Conservation (phyloP, 2,797 vertebrate genomes). For the Pipistrellus kuhlii region DNA sequence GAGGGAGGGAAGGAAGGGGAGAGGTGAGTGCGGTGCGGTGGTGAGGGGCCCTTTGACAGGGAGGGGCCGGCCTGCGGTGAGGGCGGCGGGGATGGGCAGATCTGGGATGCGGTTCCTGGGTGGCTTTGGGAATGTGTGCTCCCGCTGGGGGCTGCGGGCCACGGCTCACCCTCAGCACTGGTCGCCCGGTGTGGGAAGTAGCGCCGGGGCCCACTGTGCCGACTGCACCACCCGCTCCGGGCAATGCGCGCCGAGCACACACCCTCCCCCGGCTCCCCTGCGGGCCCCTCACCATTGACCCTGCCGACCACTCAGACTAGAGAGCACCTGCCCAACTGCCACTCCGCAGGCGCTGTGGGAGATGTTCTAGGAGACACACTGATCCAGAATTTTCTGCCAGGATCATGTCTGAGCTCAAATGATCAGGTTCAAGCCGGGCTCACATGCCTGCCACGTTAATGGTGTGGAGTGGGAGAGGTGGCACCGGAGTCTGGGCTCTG, state of each 20-base stretch:
- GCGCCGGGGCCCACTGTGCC: not conserved
- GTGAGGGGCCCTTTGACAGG: not conserved
- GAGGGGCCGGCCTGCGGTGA: not conserved
- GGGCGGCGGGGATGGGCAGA: not conserved
- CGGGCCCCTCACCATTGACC: not conserved
- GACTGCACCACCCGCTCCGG: too few relatives aligned
- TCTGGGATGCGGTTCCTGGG: not conserved
- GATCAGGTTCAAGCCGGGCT: constrained; percentile 8
- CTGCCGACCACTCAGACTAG: not conserved
- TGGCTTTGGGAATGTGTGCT: not conserved
- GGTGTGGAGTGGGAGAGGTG: not conserved
- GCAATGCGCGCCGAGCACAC: not conserved
- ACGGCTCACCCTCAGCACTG: not conserved
- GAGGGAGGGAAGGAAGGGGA: not conserved
- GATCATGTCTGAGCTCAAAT: not conserved
- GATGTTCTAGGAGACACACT: not conserved
- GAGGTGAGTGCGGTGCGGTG: not conserved
- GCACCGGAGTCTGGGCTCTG: not conserved
- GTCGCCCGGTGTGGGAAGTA: not conserved
- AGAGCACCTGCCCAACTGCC: not conserved
- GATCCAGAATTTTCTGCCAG: not conserved
- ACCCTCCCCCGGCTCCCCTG: not conserved
- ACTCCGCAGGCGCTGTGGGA: not conserved
- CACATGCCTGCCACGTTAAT: not conserved
- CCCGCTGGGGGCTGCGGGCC: not conserved